These are phyloP conservation scores for Lonchura striata DNA, from an alignment of 2,113 vertebrate species.

Conservation along the genomic window DNA sequence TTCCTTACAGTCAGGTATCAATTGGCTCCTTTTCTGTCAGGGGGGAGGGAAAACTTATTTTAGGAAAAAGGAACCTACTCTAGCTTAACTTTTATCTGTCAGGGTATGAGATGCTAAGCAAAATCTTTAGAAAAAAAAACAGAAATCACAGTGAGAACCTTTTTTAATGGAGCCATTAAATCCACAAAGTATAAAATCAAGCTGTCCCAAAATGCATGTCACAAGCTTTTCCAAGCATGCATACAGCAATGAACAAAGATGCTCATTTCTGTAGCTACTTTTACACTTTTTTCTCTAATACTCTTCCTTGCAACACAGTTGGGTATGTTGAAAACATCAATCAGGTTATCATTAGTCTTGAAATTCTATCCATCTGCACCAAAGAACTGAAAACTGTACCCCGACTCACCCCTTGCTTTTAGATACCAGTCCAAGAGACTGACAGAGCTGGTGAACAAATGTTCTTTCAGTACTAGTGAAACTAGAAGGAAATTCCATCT, in stretches of 20 bases:
- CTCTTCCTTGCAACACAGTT: neutral
- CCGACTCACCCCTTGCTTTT: conserved; percentile 89
- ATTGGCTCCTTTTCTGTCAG: conserved; percentile 84
- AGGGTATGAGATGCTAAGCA: too few relatives aligned
- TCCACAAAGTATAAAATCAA: neutral
- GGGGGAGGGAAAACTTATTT: too few relatives aligned
- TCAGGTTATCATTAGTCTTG: neutral
- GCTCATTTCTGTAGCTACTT: neutral
- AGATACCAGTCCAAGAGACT: conserved; percentile 87
- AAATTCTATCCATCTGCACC: neutral
- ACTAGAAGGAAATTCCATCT: conserved; percentile 92
- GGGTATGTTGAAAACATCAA: neutral
- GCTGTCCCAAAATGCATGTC: neutral
- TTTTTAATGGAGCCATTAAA: neutral
- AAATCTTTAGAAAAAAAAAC: too few relatives aligned
- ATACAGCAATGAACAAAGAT: neutral
- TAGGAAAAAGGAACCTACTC: too few relatives aligned
- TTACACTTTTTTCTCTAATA: neutral
- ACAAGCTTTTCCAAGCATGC: neutral
- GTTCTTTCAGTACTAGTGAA: conserved; percentile 86
- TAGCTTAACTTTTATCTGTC: too few relatives aligned
- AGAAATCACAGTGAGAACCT: neutral
- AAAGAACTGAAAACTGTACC: neutral
- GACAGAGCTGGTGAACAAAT: conserved; percentile 85
- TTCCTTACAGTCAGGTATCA: conserved; percentile 87